Conservation (phyloP, 1,140 invertebrate species). For the Sycobia sp. region DNA sequence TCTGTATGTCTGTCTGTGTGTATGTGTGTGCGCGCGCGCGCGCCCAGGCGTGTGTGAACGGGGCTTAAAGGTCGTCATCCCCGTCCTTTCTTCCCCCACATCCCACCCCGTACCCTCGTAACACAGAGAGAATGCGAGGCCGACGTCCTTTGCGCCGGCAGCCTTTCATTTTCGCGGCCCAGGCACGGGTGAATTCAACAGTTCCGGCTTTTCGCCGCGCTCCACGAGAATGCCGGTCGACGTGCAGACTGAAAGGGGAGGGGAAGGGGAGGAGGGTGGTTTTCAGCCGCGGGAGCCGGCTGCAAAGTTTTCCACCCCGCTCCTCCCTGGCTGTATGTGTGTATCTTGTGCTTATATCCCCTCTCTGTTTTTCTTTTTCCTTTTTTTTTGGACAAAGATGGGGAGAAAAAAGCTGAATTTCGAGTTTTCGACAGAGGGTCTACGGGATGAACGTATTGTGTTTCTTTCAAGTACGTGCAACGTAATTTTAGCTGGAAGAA, state of each 20-base stretch:
- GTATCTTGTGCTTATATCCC: too few relatives aligned
- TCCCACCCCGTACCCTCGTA: slow-evolving; percentile 9
- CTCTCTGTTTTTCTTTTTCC: too few relatives aligned
- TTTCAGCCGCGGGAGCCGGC: background rate
- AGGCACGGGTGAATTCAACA: slow-evolving; percentile 16
- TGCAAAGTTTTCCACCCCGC: background rate
- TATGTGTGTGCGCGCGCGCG: too few relatives aligned
- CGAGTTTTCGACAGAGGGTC: too few relatives aligned
- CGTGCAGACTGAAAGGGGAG: background rate
- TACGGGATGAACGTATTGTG: too few relatives aligned
- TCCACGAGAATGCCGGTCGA: background rate
- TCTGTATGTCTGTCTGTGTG: too few relatives aligned
- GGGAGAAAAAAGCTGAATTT: too few relatives aligned
- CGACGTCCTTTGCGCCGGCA: background rate
- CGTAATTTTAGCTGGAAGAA: too few relatives aligned
- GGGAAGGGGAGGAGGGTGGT: background rate
- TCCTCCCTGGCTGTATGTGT: too few relatives aligned
- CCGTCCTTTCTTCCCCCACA: too few relatives aligned
- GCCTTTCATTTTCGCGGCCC: slow-evolving; percentile 7
- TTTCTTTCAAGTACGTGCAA: too few relatives aligned
- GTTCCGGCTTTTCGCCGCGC: slow-evolving; percentile 2
- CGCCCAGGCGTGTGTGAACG: slow-evolving; percentile 5
- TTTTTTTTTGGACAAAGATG: too few relatives aligned
- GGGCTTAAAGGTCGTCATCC: slow-evolving; percentile 17
- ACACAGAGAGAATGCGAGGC: slow-evolving; percentile 11